Evolutionary conservation across 2,113 vertebrate species (phyloP).

Genomic region (Ptilonorhynchus violaceus): DNA sequence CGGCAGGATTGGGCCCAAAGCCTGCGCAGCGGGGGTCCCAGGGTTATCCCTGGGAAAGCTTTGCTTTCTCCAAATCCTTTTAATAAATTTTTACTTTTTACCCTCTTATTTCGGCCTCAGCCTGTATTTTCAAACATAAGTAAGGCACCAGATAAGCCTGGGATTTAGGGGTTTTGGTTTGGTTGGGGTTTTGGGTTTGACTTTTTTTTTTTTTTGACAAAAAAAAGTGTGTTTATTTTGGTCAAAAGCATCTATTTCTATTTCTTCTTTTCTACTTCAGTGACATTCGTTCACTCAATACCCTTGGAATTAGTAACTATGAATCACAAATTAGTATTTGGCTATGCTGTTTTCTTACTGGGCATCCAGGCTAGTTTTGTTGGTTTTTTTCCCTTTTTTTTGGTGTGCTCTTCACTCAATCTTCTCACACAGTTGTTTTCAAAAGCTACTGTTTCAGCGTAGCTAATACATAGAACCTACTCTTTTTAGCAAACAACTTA

Average conservation of each 20-base stretch:
- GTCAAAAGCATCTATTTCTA: not conserved
- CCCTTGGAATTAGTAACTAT: not conserved
- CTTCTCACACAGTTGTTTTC: not conserved
- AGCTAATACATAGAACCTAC: not conserved
- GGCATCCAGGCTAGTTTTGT: not conserved
- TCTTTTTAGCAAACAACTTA: not conserved
- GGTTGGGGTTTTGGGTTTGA: not conserved
- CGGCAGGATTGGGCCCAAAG: too few species aligned
- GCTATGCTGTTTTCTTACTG: not conserved
- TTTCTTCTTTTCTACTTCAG: not conserved
- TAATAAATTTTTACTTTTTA: too few species aligned
- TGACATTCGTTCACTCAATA: not conserved
- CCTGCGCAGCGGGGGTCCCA: too few species aligned
- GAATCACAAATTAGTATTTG: not conserved
- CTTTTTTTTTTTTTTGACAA: not conserved
- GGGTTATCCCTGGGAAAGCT: too few species aligned
- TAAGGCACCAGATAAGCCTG: too few species aligned
- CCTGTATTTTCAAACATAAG: too few species aligned
- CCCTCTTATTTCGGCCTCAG: too few species aligned
- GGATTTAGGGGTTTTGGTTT: not conserved
- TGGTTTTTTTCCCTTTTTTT: rapidly evolving
- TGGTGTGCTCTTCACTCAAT: not conserved
- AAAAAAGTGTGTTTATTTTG: not conserved
- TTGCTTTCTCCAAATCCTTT: too few species aligned
- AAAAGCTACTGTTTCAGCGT: not conserved